Conservation (phyloP, 2,113 vertebrate species). For the Corvus moneduloides region DNA sequence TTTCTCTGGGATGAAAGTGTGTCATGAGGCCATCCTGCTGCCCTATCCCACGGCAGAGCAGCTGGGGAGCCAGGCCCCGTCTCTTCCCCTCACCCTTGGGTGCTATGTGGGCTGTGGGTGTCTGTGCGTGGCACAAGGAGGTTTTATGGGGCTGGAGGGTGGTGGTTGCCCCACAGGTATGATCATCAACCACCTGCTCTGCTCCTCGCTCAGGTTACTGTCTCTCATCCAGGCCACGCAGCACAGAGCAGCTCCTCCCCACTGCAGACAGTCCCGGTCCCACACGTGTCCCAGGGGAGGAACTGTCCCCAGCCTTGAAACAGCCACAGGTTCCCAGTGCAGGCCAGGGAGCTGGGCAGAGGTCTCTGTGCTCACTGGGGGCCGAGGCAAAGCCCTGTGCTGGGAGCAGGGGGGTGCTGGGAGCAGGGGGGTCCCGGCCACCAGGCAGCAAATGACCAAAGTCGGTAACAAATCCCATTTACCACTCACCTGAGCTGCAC, state of each 20-base stretch:
- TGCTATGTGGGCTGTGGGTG: fast-evolving
- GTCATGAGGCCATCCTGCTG: fast-evolving
- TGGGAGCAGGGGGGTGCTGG: not conserved
- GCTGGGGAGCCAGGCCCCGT: fast-evolving
- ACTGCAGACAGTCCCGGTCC: not conserved
- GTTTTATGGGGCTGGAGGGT: not conserved
- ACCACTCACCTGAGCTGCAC: not conserved
- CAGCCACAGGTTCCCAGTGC: not conserved
- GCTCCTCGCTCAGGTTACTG: fast-evolving
- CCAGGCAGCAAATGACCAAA: not conserved
- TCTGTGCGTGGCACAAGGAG: not conserved
- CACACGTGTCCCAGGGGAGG: not conserved
- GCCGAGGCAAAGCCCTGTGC: not conserved
- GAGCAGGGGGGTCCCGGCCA: not conserved
- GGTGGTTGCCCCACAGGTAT: not conserved
- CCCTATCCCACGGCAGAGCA: not conserved
- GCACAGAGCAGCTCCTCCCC: not conserved
- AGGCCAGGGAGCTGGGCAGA: not conserved
- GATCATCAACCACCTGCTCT: not conserved
- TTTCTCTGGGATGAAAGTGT: not conserved
- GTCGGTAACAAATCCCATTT: not conserved
- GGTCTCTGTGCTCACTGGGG: not conserved
- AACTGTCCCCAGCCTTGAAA: not conserved
- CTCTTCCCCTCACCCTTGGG: fast-evolving
- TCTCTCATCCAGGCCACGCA: not conserved